A percentile compares a stretch with the other conserved stretches of the same genome.
Evolutionary conservation across 1,140 invertebrate genomes (phyloP).

Genomic region (Dreissena rostriformis): DNA sequence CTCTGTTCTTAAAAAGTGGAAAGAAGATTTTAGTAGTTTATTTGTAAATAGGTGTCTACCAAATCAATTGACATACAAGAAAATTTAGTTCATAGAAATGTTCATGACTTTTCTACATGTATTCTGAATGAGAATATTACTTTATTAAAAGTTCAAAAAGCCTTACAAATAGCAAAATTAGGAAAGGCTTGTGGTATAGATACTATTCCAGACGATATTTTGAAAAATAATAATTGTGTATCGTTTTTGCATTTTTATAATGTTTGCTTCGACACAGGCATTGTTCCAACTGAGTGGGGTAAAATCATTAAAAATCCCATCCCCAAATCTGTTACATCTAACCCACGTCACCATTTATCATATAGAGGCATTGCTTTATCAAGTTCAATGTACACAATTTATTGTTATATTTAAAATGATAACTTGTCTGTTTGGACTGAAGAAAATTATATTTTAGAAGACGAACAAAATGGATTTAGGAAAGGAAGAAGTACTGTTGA

Average conservation of each 20-base stretch:
- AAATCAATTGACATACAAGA: background rate
- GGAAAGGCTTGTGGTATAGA: conserved; percentile 8
- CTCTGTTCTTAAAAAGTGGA: conserved; percentile 12
- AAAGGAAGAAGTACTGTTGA: conserved; percentile 31
- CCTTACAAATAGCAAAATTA: conserved; percentile 1
- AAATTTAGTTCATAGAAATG: background rate
- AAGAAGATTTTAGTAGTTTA: conserved; percentile 20
- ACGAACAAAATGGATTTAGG: conserved; percentile 54
- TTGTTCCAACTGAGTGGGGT: conserved; percentile 15
- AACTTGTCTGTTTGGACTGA: conserved; percentile 7
- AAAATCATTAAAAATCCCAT: conserved; percentile 45
- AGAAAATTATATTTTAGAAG: conserved; percentile 6
- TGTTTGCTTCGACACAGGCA: conserved; percentile 31
- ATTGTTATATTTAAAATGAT: conserved; percentile 40
- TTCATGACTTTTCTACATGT: background rate
- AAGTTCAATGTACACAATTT: conserved; percentile 32
- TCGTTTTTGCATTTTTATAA: conserved; percentile 12
- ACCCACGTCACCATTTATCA: conserved; percentile 31
- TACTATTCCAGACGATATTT: conserved; percentile 9
- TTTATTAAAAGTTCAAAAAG: conserved; percentile 13
- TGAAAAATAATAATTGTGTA: conserved; percentile 11
- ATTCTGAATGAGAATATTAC: conserved; percentile 10
- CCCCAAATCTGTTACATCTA: conserved; percentile 26
- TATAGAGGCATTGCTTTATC: conserved; percentile 36
- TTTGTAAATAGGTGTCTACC: background rate